Conservation (phyloP, 2,113 vertebrate genomes). For the Ciconia boyciana region DNA sequence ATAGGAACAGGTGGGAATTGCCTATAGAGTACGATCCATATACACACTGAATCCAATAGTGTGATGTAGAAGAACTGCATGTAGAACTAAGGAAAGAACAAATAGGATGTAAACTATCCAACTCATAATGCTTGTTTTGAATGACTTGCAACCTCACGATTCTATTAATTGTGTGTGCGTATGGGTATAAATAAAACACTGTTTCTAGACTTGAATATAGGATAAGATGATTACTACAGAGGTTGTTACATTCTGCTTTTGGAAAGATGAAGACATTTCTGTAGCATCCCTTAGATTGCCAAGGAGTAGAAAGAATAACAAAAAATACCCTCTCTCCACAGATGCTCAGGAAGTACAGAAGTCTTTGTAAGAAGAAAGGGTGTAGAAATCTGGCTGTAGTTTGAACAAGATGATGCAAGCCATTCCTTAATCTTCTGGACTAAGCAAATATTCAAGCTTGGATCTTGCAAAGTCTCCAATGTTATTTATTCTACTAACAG, state of each 20-base stretch:
- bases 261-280: background rate
- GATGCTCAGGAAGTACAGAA: background rate
- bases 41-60: background rate
- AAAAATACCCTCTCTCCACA: background rate
- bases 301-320: background rate
- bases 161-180: background rate
- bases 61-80: background rate
- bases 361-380: background rate
- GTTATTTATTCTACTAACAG: background rate
- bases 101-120: background rate
- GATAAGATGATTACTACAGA: background rate
- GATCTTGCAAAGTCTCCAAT: background rate
- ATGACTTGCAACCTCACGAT: background rate
- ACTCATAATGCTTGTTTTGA: background rate
- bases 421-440: background rate
- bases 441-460: background rate
- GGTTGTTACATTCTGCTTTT: background rate
- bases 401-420: background rate
- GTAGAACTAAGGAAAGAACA: background rate
- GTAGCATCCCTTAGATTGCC: background rate
- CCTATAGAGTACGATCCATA: background rate
- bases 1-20: background rate
- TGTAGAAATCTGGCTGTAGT: background rate
- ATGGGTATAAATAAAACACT: background rate
- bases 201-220: background rate